These are phyloP conservation scores for Odontophorus gujanensis DNA, from an alignment of 2,113 vertebrate genomes.

Conservation along the genomic window DNA sequence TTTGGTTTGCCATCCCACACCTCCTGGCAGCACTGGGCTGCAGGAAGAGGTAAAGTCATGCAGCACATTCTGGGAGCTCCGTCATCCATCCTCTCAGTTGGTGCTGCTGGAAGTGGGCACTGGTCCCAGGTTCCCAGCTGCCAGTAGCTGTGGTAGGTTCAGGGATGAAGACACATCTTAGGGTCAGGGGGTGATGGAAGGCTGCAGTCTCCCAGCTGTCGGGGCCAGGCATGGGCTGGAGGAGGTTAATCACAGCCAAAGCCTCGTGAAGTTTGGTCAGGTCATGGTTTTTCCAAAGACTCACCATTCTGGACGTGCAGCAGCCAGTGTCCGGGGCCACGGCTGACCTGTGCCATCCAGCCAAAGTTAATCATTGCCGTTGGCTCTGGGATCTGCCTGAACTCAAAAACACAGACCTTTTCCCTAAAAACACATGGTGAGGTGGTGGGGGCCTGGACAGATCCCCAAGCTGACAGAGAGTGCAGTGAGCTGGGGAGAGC, in stretches of 20 bases:
- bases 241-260: conserved; percentile 49
- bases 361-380: conserved; percentile 49
- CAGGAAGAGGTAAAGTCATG: not conserved
- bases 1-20: not conserved
- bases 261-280: not conserved
- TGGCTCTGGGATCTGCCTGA: not conserved
- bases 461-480: not conserved
- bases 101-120: not conserved
- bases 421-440: not conserved
- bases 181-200: not conserved
- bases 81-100: not conserved
- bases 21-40: not conserved
- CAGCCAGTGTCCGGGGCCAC: fast-evolving
- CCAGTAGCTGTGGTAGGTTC: fast-evolving
- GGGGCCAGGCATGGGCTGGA: not conserved
- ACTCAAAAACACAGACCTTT: not conserved
- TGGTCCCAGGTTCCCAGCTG: not conserved
- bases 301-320: not conserved
- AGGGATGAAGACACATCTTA: fast-evolving
- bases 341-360: not conserved
- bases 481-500: not conserved
- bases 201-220: fast-evolving
- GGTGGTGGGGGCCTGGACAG: not conserved
- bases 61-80: not conserved
- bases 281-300: conserved; percentile 7